These are phyloP conservation scores for Manis crassicaudata DNA, from an alignment of 2,797 vertebrate species.

Conservation along the genomic window DNA sequence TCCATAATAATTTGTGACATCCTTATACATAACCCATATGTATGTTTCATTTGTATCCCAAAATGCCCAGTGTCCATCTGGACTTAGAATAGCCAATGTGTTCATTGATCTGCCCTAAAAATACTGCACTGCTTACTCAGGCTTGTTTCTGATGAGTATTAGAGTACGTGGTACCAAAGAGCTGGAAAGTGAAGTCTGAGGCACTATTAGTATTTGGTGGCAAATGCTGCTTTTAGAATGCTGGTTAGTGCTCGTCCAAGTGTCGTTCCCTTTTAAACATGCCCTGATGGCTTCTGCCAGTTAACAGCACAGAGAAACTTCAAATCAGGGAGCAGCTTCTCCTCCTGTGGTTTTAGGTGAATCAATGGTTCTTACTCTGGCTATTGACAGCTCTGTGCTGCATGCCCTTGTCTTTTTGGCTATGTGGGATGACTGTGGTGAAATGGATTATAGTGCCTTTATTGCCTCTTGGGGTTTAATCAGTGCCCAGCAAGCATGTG, in stretches of 20 bases:
- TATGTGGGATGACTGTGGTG: conserved; percentile 12
- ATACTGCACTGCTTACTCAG: not conserved
- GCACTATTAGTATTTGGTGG: not conserved
- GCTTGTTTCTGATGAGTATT: not conserved
- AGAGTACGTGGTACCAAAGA: not conserved
- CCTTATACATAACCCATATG: not conserved
- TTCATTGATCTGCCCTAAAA: not conserved
- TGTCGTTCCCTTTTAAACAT: conserved; percentile 32
- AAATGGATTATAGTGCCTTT: conserved; percentile 32
- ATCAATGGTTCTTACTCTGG: conserved; percentile 49
- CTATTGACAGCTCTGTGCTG: conserved; percentile 45
- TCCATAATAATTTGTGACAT: not conserved
- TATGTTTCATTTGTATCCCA: not conserved
- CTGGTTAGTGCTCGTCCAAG: not conserved
- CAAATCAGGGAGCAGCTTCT: conserved; percentile 17
- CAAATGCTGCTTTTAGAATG: not conserved
- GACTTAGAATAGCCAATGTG: not conserved
- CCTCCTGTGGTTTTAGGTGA: conserved; percentile 56
- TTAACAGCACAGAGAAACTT: conserved; percentile 63
- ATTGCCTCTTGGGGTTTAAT: conserved; percentile 31
- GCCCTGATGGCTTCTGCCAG: conserved; percentile 17
- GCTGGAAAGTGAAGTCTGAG: not conserved
- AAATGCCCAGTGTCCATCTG: not conserved
- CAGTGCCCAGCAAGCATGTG: conserved; percentile 30
- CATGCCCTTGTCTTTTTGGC: conserved; percentile 58